Evolutionary conservation across 2,888 invertebrate genomes (phyloP), one percentile per base, ranked within the genome.

Genomic region (Caprella mutica): DNA sequence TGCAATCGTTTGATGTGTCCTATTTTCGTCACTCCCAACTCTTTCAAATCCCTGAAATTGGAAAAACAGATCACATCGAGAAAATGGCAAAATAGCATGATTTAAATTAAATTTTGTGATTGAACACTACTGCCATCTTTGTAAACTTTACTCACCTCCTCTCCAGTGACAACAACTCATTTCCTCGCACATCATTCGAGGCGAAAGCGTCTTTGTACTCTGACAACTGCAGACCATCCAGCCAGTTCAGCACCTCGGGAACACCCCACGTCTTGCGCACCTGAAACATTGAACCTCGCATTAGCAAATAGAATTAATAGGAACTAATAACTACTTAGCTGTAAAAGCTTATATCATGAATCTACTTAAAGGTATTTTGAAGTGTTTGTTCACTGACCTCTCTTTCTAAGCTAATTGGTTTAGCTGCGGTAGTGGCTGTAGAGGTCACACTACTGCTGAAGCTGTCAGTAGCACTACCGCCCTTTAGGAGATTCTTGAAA

Each of bases 1-100:
- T 92, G 81, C 67, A 97, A 87, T 69, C 96, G 81, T 75, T 96
- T 96, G 29, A 94, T 84, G 72, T 96, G 96, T 0, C 96, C 96
- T 52, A 96, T 89, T 76, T 96, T 96, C 9, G 85, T 84, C 54
- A 96, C 85, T 8, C 94, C 94, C 44, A 96, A 78, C 66, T 96
- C 96, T 71, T 91, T 83, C 4, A 89, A 77, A 72, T 90, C 89
- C 17, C 65, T 64, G 64, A n/a, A 3, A 23, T 30, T 8, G 35
- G 17, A 46, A 30, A n/a, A 55, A 55, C 9, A 39, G 46, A 24
- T 17, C 21, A 17, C 3, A 17, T 43, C 1, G 23, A 12, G 12
- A 26, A 26, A 21, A 14, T 23, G 23, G 26, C n/a, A 17, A 24
- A 26, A 2, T 6, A n/a, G n/a, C n/a, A n/a, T n/a, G n/a, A n/a